Conservation (phyloP, 2,888 invertebrate genomes). For the Sarcophaga rosellei region DNA sequence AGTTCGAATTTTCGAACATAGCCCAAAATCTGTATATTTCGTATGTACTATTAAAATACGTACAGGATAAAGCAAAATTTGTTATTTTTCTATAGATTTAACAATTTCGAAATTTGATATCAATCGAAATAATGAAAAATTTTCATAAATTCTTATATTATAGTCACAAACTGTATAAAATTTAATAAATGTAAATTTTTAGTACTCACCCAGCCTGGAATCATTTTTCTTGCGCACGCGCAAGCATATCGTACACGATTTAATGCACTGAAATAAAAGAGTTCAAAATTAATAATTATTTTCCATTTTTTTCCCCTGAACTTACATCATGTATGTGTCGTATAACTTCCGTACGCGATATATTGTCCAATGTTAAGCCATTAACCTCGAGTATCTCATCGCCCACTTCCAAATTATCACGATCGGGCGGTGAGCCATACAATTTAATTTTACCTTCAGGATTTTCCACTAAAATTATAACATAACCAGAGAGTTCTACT, state of each 20-base stretch:
- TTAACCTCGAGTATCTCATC: conserved; percentile 99
- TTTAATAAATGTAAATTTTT: background rate
- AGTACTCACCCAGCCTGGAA: conserved; percentile 91
- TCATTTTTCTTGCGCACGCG: conserved; percentile 94
- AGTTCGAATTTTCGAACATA: too few species aligned
- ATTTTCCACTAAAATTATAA: conserved; percentile 96
- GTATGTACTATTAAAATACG: too few species aligned
- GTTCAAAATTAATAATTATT: background rate
- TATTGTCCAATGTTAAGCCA: conserved; percentile 94
- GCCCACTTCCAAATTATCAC: conserved; percentile 95
- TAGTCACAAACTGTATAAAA: too few species aligned
- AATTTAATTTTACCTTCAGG: conserved; percentile 96
- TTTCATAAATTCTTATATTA: too few species aligned
- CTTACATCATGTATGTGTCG: conserved; percentile 96
- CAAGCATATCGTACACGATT: conserved; percentile 96
- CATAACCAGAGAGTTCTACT: conserved; percentile 97
- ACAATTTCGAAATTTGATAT: too few species aligned
- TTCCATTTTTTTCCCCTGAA: conserved; percentile 40
- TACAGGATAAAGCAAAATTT: too few species aligned
- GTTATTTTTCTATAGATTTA: too few species aligned
- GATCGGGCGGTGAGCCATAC: conserved; percentile 95
- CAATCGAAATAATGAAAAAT: too few species aligned
- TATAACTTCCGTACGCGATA: conserved; percentile 95
- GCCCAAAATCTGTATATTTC: too few species aligned
- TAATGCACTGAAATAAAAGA: conserved; percentile 91